These are phyloP conservation scores for Machimus rusticus DNA, from an alignment of 2,888 invertebrate genomes.

Conservation along the genomic window DNA sequence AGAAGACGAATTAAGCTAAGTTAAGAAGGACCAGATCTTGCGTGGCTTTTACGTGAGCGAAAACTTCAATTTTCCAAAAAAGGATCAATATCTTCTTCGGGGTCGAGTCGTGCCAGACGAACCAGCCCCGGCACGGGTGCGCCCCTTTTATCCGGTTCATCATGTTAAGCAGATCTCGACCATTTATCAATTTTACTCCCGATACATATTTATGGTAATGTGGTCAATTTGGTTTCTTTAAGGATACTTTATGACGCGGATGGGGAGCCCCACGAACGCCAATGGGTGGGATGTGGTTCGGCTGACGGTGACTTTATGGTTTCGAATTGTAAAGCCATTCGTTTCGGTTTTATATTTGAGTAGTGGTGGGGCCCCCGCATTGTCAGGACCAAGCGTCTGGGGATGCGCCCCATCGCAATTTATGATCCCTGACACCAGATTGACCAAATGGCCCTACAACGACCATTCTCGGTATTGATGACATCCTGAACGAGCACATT, in stretches of 20 bases:
- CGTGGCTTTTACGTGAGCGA: not conserved
- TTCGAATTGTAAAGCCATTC: constrained; percentile 25
- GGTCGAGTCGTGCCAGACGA: not conserved
- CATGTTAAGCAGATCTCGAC: constrained; percentile 42
- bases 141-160: constrained; percentile 32
- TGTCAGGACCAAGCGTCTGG: not conserved
- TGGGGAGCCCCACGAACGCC: not conserved
- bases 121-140: not conserved
- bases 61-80: not conserved
- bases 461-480: constrained; percentile 33
- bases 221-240: constrained; percentile 46
- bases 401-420: constrained; percentile 8
- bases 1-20: not conserved
- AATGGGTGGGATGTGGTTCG: not conserved
- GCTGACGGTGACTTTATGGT: constrained; percentile 36
- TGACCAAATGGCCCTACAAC: constrained; percentile 27
- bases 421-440: constrained; percentile 27
- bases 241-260: constrained; percentile 43
- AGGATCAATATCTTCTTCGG: constrained; percentile 22
- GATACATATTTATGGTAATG: constrained; percentile 47
- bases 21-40: not conserved
- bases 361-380: not conserved
- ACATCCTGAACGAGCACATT: constrained; percentile 29
- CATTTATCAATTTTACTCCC: constrained; percentile 46
- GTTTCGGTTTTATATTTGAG: constrained; percentile 5